Evolutionary conservation across 2,113 vertebrate species (phyloP), one percentile per base, ranked within the genome.

Genomic region (Calyptomena viridis): DNA sequence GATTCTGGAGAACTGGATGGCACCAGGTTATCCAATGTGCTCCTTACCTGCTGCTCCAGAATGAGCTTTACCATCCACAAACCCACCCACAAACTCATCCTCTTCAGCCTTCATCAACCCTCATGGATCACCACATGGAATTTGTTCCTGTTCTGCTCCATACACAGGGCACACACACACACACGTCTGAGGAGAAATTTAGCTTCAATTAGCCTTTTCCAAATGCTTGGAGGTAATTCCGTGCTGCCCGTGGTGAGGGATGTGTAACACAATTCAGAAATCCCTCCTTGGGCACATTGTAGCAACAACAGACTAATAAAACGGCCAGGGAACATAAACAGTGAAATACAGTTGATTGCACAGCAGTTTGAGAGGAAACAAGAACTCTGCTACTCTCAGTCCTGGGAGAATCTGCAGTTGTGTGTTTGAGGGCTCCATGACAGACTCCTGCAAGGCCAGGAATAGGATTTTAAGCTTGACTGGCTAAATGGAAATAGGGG

Each of bases 81-180:
- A n/a, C 1, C 0, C 2, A 20, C 12, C 39, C 52, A 19, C 17
- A 31, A 2, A 46, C 44, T 37, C 3, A 0, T 62, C 47, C 8
- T 15, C 12, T 66, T 40, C 75, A 79, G 10, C 27, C 49, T 42
- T 9, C 28, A 9, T 11, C 11, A 1, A 2, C 30, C 2, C 39
- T 68, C 31, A 1, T 2, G 19, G 46, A 4, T 52, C 27, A 16
- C 30, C 23, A 60, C 84, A 6, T 33, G 28, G 12, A 4, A 30
- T 69, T 73, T 88, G 40, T 7, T 80, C 17, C 40, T n/a, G n/a
- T n/a, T n/a, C 69, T 68, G 16, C 60, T 52, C 30, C 27, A 2
- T 3, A 9, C 24, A 1, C 2, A 40, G 72, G 30, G 40, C 21
- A 35, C 31, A 1, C 1, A 3, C 11, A 12, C 1, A 0, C 1